These are phyloP conservation scores for Lomographa bimaculata DNA, from an alignment of 2,888 invertebrate species.

Conservation along the genomic window DNA sequence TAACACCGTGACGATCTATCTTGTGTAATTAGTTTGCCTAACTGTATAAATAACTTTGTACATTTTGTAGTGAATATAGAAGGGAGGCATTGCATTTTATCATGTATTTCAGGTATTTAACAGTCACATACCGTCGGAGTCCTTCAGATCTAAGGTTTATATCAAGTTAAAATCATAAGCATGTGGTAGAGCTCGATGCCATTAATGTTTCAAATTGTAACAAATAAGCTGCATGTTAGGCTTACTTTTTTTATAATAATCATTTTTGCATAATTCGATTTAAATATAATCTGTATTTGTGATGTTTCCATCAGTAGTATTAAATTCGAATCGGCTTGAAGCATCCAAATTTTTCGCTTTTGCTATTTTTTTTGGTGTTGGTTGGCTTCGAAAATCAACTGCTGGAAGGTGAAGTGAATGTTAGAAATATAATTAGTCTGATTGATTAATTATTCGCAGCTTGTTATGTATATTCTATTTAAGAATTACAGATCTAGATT, in stretches of 20 bases:
- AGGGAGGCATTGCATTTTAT: conserved; percentile 75
- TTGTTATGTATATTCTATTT: too few species aligned
- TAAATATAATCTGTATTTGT: conserved; percentile 4
- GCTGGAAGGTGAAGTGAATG: not conserved
- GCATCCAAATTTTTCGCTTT: conserved; percentile 45
- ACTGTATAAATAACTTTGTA: conserved; percentile 22
- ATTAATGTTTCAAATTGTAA: conserved; percentile 47
- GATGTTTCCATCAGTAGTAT: conserved; percentile 6
- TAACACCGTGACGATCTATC: too few species aligned
- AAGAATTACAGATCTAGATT: not conserved
- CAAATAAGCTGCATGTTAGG: conserved; percentile 64
- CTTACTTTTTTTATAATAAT: conserved; percentile 21
- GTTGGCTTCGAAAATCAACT: conserved; percentile 40
- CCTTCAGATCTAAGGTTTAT: conserved; percentile 96
- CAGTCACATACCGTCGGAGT: conserved; percentile 97
- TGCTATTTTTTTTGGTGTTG: conserved; percentile 60
- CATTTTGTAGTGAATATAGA: conserved; percentile 40
- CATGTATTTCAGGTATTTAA: conserved; percentile 94
- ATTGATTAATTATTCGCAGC: too few species aligned
- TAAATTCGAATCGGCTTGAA: conserved; percentile 19
- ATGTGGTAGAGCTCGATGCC: conserved; percentile 71
- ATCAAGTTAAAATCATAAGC: conserved; percentile 82
- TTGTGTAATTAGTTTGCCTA: conserved; percentile 14
- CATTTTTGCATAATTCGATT: too few species aligned
- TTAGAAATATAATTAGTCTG: too few species aligned